These are phyloP conservation scores for Scolopax mira DNA, from an alignment of 2,113 vertebrate species.

Conservation along the genomic window DNA sequence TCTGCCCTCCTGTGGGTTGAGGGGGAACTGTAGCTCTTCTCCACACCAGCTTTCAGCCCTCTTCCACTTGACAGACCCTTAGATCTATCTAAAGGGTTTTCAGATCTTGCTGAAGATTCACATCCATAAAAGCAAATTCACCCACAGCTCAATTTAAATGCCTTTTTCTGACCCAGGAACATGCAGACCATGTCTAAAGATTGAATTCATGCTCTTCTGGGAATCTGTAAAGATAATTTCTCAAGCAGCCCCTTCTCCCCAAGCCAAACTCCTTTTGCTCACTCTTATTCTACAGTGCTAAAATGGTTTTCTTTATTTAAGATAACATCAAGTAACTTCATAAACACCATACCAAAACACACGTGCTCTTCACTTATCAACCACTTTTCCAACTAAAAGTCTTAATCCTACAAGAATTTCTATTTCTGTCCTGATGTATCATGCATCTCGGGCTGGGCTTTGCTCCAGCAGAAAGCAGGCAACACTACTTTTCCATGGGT, in stretches of 20 bases:
- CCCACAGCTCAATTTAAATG: background rate
- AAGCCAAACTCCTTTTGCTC: background rate
- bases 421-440: background rate
- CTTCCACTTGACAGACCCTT: background rate
- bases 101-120: background rate
- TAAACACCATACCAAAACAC: background rate
- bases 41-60: background rate
- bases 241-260: background rate
- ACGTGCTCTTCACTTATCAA: background rate
- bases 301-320: background rate
- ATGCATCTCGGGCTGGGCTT: rapidly evolving
- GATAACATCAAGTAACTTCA: background rate
- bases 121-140: background rate
- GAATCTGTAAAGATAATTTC: background rate
- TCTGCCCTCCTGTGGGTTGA: background rate
- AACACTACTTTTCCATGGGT: rapidly evolving
- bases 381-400: background rate
- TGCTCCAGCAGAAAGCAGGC: background rate
- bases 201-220: background rate
- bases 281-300: background rate
- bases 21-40: background rate
- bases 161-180: background rate
- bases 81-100: background rate
- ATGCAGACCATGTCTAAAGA: background rate
- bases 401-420: background rate